Evolutionary conservation across 2,888 invertebrate species (phyloP).

Genomic region (Dioctria rufipes): DNA sequence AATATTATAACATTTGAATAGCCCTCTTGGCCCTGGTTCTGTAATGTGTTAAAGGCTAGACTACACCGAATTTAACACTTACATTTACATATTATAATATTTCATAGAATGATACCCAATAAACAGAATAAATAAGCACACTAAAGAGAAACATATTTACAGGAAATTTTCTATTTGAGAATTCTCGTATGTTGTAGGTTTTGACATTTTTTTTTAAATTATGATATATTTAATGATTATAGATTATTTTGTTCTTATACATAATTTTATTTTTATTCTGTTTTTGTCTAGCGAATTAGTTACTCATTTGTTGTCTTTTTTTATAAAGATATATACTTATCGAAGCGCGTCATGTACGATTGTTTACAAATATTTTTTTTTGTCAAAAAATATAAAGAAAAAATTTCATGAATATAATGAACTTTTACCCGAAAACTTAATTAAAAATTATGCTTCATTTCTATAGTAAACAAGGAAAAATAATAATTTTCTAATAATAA

Average conservation of each 20-base stretch:
- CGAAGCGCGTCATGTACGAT: slow-evolving; percentile 40
- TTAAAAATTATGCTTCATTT: slow-evolving; percentile 49
- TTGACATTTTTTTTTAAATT: not conserved
- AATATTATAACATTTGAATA: too few species aligned
- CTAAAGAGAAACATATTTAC: too few species aligned
- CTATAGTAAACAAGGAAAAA: slow-evolving; percentile 34
- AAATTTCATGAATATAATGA: slow-evolving; percentile 28
- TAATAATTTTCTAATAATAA: slow-evolving; percentile 39
- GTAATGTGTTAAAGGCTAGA: too few species aligned
- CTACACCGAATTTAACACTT: too few species aligned
- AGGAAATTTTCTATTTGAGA: too few species aligned
- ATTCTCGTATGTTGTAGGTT: not conserved
- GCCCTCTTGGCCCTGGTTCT: too few species aligned
- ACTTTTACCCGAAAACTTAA: slow-evolving; percentile 46
- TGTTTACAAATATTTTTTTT: slow-evolving; percentile 30
- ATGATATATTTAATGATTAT: too few species aligned
- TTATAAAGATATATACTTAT: slow-evolving; percentile 28
- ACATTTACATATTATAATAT: too few species aligned
- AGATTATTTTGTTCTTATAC: not conserved
- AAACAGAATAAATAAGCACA: too few species aligned
- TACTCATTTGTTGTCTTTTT: slow-evolving; percentile 46
- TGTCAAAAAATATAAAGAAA: slow-evolving; percentile 8
- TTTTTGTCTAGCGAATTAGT: slow-evolving; percentile 10
- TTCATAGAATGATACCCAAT: too few species aligned
- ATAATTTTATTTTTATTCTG: not conserved